Base-by-base conservation (phyloP, 2,113 vertebrate species). In the Gallinago paraguaiae region DNA sequence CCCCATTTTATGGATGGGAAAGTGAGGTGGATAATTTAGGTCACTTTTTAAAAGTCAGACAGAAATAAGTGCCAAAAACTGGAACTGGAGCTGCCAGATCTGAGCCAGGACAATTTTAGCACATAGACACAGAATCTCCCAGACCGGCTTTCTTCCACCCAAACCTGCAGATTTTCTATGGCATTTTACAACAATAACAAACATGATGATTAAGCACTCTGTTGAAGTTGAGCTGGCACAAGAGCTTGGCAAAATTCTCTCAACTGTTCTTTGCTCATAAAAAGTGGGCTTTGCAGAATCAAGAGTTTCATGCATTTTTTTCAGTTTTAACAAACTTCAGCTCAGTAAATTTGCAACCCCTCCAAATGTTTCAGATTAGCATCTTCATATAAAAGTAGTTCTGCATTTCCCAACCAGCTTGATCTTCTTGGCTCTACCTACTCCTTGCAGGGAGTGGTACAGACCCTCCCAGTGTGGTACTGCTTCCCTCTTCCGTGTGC, bases 61-160 rank as follows among this genome's bases (percentile, higher is more conserved):
- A 96, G 82, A 93, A 88, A 37, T 56, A 74, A 93, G 63, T 71
- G 94, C 92, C 92, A 94, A 93, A 95, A 80, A 15, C 13, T 69
- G 61, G 71, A 92, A 93, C 50, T 59, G 15, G 75, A 85, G 39
- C 50, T 93, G 87, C 54, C n/a, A 35, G 68, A 28, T 72, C 48
- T 80, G 71, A 90, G 71, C 45, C 54, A 81, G 78, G 79, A 91
- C 70, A 85, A 82, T 94, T 95, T 95, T 95, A 93, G 94, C 91
- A 90, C 56, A 65, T 41, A 84, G 78, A 82, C 69, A 79, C 37
- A 92, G 39, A 61, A 90, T 74, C 67, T 82, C 78, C 45, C 63
- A 85, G 82, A 92, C 25, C 0, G 1, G 50, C 50, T 68, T 91
- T 92, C 67, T 90, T 69, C 43, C 45, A 83, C 61, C 31, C 86